A percentile compares a stretch with the other conserved stretches of the same genome.
phyloP scores from a whole-genome alignment of 2,113 vertebrate species.

The Hylia prasina region DNA sequence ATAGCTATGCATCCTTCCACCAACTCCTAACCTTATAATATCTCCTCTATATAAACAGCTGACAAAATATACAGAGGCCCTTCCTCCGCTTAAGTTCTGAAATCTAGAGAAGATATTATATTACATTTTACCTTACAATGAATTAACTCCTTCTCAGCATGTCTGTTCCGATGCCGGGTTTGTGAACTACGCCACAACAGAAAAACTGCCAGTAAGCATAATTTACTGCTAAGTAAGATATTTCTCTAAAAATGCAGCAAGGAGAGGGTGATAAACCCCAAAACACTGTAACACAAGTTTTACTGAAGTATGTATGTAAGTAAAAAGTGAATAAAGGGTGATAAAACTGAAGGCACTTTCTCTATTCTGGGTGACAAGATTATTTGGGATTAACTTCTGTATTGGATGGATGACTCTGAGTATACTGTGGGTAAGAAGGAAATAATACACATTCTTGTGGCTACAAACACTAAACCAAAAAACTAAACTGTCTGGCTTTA shows the following conservation, averaged over 20 bases:
- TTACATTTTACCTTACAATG: not conserved
- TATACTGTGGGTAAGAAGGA: constrained; percentile 73
- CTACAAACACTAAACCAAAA: constrained; percentile 69
- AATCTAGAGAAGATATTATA: not conserved
- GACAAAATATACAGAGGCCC: not conserved
- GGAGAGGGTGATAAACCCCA: not conserved
- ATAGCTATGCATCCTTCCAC: not conserved
- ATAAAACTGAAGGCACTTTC: constrained; percentile 40
- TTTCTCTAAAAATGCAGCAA: not conserved
- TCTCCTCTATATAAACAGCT: not conserved
- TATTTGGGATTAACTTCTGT: constrained; percentile 70
- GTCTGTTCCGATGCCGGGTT: not conserved
- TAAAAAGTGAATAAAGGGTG: constrained; percentile 15
- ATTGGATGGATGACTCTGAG: constrained; percentile 69
- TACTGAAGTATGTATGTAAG: not conserved
- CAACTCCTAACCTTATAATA: not conserved
- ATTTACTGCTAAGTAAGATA: not conserved
- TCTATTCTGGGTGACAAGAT: constrained; percentile 57
- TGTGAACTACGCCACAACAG: not conserved
- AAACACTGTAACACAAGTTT: not conserved
- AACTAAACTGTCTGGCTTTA: constrained; percentile 58
- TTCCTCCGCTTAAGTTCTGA: not conserved
- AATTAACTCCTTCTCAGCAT: not conserved
- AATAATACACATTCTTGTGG: constrained; percentile 79
- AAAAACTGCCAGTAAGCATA: not conserved